These are phyloP conservation scores for Harpegnathos saltator DNA, from an alignment of 1,140 invertebrate species.

Conservation along the genomic window DNA sequence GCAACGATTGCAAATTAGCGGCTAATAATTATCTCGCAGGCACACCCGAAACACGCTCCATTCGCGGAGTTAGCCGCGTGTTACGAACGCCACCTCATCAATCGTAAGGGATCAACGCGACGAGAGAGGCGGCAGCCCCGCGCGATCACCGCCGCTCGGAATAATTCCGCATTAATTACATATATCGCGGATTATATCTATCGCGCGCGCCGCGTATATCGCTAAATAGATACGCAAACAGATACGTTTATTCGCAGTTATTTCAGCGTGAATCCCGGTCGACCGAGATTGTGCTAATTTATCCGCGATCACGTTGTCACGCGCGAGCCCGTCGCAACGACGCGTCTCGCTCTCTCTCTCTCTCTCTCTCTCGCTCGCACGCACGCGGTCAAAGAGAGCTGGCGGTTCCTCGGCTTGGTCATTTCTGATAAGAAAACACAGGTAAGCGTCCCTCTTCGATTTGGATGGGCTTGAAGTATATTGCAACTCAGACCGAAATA, in stretches of 20 bases:
- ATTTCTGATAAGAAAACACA: slow-evolving; percentile 15
- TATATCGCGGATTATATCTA: slow-evolving; percentile 11
- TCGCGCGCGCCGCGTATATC: not conserved
- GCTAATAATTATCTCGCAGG: slow-evolving; percentile 62
- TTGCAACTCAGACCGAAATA: no score
- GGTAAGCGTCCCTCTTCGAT: no score
- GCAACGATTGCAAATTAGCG: slow-evolving; percentile 67
- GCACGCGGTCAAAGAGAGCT: no score
- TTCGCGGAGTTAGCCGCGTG: slow-evolving; percentile 63
- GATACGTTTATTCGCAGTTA: slow-evolving; percentile 27
- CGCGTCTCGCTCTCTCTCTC: no score
- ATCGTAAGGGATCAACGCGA: slow-evolving; percentile 66
- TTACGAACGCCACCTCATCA: slow-evolving; percentile 65
- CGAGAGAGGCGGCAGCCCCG: slow-evolving; percentile 23
- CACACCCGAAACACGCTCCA: slow-evolving; percentile 14
- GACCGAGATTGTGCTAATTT: slow-evolving; percentile 32
- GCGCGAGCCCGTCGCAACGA: no score
- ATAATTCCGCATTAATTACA: slow-evolving; percentile 72
- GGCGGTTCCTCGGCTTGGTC: not conserved
- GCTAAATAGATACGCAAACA: slow-evolving; percentile 35
- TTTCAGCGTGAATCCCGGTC: slow-evolving; percentile 27
- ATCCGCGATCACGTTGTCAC: not conserved
- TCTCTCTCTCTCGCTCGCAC: no score
- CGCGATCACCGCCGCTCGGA: slow-evolving; percentile 4
- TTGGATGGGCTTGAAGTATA: no score